Evolutionary conservation across 2,888 invertebrate species (phyloP).

Genomic region (Lumbricus terrestris): DNA sequence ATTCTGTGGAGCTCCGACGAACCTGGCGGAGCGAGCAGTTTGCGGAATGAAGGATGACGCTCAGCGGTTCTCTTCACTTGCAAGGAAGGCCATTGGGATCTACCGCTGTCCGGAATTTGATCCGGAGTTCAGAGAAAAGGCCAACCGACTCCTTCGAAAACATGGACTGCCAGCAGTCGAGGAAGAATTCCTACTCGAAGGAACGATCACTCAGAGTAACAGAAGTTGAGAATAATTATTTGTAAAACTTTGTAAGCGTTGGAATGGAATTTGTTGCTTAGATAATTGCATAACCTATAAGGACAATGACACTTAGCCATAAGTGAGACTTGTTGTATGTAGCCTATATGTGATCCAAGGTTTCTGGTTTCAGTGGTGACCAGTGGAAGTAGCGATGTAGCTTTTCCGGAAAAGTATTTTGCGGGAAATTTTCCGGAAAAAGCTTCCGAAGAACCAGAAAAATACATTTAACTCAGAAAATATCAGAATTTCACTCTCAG

Average conservation of each 20-base stretch:
- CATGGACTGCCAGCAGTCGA: not conserved
- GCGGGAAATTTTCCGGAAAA: no score
- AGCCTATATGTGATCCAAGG: not conserved
- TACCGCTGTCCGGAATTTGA: not conserved
- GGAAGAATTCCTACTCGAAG: not conserved
- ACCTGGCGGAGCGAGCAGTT: not conserved
- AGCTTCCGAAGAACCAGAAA: no score
- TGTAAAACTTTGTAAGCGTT: not conserved
- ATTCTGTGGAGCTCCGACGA: slow-evolving; percentile 4
- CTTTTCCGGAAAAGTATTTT: no score
- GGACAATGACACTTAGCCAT: not conserved
- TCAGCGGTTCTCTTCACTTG: slow-evolving; percentile 16
- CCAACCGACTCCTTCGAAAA: not conserved
- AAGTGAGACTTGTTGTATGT: not conserved
- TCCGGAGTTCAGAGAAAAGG: not conserved
- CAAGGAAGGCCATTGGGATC: not conserved
- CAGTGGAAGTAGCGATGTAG: no score
- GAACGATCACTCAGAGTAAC: not conserved
- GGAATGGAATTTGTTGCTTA: not conserved
- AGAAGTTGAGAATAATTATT: not conserved
- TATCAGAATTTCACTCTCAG: no score
- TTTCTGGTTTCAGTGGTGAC: not conserved
- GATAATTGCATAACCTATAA: not conserved
- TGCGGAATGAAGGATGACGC: not conserved
- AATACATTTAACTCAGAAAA: no score